Base-by-base conservation (phyloP, 2,797 vertebrate genomes). In the Pantherophis vulpinus region DNA sequence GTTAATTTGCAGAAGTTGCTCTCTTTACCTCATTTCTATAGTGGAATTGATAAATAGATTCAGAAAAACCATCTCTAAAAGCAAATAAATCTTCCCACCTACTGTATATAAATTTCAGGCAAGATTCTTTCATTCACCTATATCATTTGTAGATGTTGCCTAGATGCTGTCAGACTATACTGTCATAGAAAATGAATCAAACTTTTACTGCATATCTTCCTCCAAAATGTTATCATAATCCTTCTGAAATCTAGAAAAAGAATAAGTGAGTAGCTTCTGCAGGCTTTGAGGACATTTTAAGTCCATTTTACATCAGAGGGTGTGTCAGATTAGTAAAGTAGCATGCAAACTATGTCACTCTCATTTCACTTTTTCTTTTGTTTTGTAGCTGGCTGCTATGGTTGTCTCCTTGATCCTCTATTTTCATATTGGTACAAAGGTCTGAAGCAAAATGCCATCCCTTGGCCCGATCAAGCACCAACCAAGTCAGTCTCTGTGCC, bases 371-470 rank as follows among this genome's bases (percentile, higher is more conserved):
- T 93, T 7, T 93, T 60, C 83, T 79, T 2, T 83, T 89, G 23
- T 54, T 56, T 61, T 66, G 20, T 94, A 96, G 91, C 86, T 95
- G n/a, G 94, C 93, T 60, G 94, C 95, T 56, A 91, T 95, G 95
- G 87, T 83, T 3, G 95, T 94, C 70, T 59, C 95, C 25, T 83
- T 96, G 42, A 79, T 94, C 29, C 70, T 96, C 11, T 95, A 92
- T 89, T 94, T 59, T 88, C 90, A 94, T 16, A 92, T 96, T 56
- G 87, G 86, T 1, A 90, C 92, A 23, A 37, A 54, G 54, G 12
- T 5, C 10, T 92, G 92, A 94, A 63, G 86, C 10, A 23, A 58
- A 54, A 9, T 51, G 18, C 27, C 1, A 51, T 87, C 9, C 1
- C 9, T 5, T 25, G 54, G 25, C 9, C 51, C 6, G 29, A 32